Evolutionary conservation across 2,797 vertebrate species (phyloP), one percentile per base, ranked within the genome.

Genomic region (Paedocypris micromegethes): DNA sequence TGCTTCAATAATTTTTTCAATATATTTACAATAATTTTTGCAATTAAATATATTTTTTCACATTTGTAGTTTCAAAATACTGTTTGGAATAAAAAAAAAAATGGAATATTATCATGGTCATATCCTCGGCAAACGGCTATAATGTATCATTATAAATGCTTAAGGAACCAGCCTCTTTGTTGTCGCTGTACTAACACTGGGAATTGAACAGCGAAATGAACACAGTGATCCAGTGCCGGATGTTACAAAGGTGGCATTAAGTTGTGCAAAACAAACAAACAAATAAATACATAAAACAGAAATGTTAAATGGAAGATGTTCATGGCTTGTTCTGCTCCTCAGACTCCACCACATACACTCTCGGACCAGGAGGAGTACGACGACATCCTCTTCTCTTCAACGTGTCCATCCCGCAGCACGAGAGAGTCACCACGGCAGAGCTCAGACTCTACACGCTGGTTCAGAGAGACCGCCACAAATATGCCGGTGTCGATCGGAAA

Each of bases 351-450:
- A 85, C 91, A 9, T 90, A 88, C 69, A 87, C 82, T 0, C 64
- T 81, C 4, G 91, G 86, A 59, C 74, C 81, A 2, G 83, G 86
- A 0, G 92, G 91, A 2, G 85, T 92, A 51, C 91, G 93, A 80
- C 89, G 86, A 73, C 95, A 98, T 74, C 91, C 92, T 0, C 92
- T 99, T 4, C 88, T 98, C 9, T 99, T 98, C 86, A 99, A 99
- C 0, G 84, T 97, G 58, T 96, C 96, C 53, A 86, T 98, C 70
- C 96, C 96, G 47, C 90, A 91, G 78, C 94, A 98, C 0, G 97
- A 99, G 82, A 89, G 88, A 46, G 86, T 99, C 79, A 90, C 89
- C 50, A 87, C 93, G 74, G 94, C 93, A 0, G 94, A 99, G 82
- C 92, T 99, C 42, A 90, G 95, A 69, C 89, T 99, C 72, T 97